These are phyloP conservation scores for Podilymbus podiceps DNA, from an alignment of 2,113 vertebrate genomes.

Conservation along the genomic window DNA sequence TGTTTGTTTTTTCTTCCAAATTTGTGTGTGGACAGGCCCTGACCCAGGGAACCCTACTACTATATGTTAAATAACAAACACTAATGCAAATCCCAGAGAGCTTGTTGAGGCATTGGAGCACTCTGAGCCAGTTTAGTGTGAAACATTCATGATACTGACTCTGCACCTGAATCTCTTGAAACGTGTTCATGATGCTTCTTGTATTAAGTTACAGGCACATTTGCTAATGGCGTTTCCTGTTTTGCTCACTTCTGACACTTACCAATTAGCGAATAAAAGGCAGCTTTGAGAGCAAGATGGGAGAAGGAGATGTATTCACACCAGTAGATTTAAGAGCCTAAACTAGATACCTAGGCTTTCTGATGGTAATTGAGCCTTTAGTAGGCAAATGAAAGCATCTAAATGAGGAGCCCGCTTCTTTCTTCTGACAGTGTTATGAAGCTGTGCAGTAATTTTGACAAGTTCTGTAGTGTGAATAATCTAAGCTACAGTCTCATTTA, in stretches of 20 bases:
- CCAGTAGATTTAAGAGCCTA: background rate
- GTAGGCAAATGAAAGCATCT: background rate
- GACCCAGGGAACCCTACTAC: background rate
- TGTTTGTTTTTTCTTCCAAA: background rate
- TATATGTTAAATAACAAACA: background rate
- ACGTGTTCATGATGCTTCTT: background rate
- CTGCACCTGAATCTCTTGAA: constrained; percentile 5
- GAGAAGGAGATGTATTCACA: background rate
- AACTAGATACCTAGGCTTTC: background rate
- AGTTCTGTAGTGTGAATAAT: background rate
- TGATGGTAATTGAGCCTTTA: constrained; percentile 1
- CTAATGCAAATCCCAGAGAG: background rate
- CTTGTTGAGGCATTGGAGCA: background rate
- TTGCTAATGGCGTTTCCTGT: background rate
- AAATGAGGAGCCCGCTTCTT: background rate
- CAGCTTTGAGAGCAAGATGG: background rate
- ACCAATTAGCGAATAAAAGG: constrained; percentile 6
- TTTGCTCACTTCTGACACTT: background rate
- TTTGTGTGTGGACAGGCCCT: background rate
- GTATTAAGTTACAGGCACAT: background rate
- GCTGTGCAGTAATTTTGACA: background rate
- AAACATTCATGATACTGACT: background rate
- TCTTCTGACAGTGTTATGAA: background rate
- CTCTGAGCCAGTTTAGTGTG: background rate
- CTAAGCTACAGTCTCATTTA: background rate